phyloP scores from a whole-genome alignment of 2,888 invertebrate species.

The Agrotis ipsilon region DNA sequence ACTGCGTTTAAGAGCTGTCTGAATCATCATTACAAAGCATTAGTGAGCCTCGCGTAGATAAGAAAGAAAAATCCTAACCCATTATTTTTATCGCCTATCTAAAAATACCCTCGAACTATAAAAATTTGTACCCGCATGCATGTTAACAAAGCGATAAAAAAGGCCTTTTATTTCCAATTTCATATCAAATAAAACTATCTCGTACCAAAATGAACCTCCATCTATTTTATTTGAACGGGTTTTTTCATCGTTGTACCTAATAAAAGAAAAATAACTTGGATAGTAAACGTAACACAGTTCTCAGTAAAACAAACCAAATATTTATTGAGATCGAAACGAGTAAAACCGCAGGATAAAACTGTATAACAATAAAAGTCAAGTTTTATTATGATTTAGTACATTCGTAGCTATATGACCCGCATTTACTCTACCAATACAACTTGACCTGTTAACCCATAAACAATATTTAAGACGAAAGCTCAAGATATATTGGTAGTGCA shows the following conservation, averaged over 20 bases:
- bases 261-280: constrained; percentile 55
- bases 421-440: constrained; percentile 50
- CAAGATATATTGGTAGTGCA: constrained; percentile 65
- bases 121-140: constrained; percentile 1
- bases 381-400: constrained; percentile 74
- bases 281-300: constrained; percentile 39
- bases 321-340: constrained; percentile 65
- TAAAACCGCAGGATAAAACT: constrained; percentile 58
- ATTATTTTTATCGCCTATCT: background rate
- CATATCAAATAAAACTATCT: constrained; percentile 41
- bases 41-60: too few relatives aligned
- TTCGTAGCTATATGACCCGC: constrained; percentile 67
- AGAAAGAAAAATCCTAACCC: background rate
- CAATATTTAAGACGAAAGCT: constrained; percentile 46
- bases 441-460: constrained; percentile 54
- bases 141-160: constrained; percentile 31
- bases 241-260: constrained; percentile 31
- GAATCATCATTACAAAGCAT: too few relatives aligned
- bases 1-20: too few relatives aligned
- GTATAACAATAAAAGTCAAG: constrained; percentile 73
- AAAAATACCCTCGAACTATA: background rate
- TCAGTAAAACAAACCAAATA: constrained; percentile 61
- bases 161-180: constrained; percentile 21
- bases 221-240: constrained; percentile 36
- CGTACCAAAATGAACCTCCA: constrained; percentile 27